A percentile compares a stretch with the other conserved stretches of the same genome.
Conservation (phyloP, 2,113 vertebrate species). For the Eclectus roratus region DNA sequence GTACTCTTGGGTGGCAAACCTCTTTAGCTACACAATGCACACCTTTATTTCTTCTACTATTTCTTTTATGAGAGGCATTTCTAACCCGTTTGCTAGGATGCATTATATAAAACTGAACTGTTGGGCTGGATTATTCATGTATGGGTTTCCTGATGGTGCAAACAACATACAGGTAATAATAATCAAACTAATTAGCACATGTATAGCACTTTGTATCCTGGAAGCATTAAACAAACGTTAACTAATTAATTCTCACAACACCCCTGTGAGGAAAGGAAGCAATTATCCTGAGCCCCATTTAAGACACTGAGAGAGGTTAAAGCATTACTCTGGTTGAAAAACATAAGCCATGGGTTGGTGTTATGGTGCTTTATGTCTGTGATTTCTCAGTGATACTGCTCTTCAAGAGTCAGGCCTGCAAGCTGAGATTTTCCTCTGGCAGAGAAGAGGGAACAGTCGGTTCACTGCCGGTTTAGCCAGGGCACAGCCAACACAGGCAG, state of each 20-base stretch:
- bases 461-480: fast-evolving
- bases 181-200: slow-evolving; percentile 56
- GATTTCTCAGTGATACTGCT: not conserved
- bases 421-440: not conserved
- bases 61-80: not conserved
- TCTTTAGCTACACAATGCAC: not conserved
- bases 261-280: not conserved
- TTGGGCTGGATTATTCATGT: slow-evolving; percentile 9
- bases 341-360: fast-evolving
- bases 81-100: not conserved
- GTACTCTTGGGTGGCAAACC: not conserved
- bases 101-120: not conserved
- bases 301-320: not conserved
- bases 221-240: not conserved
- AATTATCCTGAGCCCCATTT: not conserved
- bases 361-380: not conserved
- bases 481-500: too few relatives aligned
- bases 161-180: slow-evolving; percentile 54
- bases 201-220: slow-evolving; percentile 17
- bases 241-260: slow-evolving; percentile 49
- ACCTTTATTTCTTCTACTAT: not conserved
- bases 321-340: not conserved
- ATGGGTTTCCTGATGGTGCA: slow-evolving; percentile 33
- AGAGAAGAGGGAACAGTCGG: not conserved
- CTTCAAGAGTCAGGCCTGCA: not conserved